Percentiles rank a stretch among this genome's conserved stretches.
phyloP scores from a whole-genome alignment of 2,888 invertebrate species.

The Drosophila lacicola region DNA sequence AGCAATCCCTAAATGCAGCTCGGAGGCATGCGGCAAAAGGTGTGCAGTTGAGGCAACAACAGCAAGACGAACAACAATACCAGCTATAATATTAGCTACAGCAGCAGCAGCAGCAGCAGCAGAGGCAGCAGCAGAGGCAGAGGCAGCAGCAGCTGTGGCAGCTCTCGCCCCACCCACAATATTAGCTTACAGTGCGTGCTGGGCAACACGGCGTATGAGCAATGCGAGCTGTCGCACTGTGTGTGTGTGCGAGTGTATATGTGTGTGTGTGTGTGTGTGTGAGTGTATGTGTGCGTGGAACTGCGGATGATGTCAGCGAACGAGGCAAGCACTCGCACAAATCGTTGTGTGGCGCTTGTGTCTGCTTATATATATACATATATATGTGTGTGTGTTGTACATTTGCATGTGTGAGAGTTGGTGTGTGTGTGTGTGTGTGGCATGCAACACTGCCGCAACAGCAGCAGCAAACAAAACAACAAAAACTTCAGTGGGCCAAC shows the following conservation, averaged over 20 bases:
- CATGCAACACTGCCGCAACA: conserved; percentile 70
- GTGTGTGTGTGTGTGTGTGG: conserved; percentile 36
- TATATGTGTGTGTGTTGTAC: conserved; percentile 5
- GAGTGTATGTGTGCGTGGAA: conserved; percentile 22
- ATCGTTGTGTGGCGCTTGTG: conserved; percentile 25
- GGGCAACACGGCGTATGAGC: conserved; percentile 59
- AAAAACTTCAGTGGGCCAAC: conserved; percentile 52
- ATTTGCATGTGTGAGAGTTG: conserved; percentile 9
- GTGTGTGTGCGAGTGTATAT: not conserved
- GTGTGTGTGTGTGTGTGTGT: conserved; percentile 10
- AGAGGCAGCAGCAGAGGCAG: conserved; percentile 4
- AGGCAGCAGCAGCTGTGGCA: conserved; percentile 3
- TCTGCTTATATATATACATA: not conserved
- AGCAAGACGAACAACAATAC: not conserved
- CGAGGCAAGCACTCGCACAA: conserved; percentile 45
- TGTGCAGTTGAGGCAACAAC: conserved; percentile 5
- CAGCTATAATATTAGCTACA: conserved; percentile 5
- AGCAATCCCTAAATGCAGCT: conserved; percentile 13
- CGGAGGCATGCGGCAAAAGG: conserved; percentile 13
- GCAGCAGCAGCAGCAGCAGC: conserved; percentile 12
- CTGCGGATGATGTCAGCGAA: conserved; percentile 76
- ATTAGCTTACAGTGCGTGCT: conserved; percentile 56
- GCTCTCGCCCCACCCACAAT: conserved; percentile 30
- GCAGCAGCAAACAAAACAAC: conserved; percentile 39
- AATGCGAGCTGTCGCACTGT: conserved; percentile 48